These are phyloP conservation scores for Apoderus coryli DNA, from an alignment of 2,888 invertebrate species.

Conservation along the genomic window DNA sequence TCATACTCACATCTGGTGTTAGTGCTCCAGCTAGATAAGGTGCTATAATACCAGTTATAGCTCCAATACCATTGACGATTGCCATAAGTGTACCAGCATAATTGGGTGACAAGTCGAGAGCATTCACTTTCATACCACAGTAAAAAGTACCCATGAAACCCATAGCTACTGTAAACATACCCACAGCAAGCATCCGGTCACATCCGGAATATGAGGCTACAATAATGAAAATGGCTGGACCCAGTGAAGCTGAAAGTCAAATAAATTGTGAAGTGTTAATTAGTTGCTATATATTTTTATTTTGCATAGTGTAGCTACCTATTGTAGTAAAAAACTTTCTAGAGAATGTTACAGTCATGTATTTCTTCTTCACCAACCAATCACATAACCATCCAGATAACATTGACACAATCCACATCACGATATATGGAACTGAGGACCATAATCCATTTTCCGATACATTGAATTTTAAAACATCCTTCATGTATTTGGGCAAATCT, in stretches of 20 bases:
- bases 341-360: slow-evolving; percentile 38
- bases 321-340: slow-evolving; percentile 53
- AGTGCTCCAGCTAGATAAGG: slow-evolving; percentile 45
- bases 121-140: slow-evolving; percentile 51
- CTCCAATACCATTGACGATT: slow-evolving; percentile 46
- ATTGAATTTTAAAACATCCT: slow-evolving; percentile 37
- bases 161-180: slow-evolving; percentile 44
- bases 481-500: slow-evolving; percentile 46
- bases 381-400: slow-evolving; percentile 51
- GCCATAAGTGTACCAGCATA: slow-evolving; percentile 50
- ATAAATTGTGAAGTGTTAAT: not conserved
- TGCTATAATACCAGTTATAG: slow-evolving; percentile 44
- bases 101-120: slow-evolving; percentile 48
- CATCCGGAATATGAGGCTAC: slow-evolving; percentile 49
- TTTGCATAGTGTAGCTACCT: slow-evolving; percentile 30
- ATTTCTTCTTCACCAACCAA: slow-evolving; percentile 42
- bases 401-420: slow-evolving; percentile 49
- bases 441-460: slow-evolving; percentile 45
- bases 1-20: slow-evolving; percentile 43
- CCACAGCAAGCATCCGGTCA: slow-evolving; percentile 34
- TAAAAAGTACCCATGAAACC: slow-evolving; percentile 56
- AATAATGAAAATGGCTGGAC: slow-evolving; percentile 46
- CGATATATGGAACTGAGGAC: slow-evolving; percentile 46
- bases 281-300: not conserved
- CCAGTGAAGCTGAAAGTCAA: slow-evolving; percentile 38